A percentile compares a stretch with the other conserved stretches of the same genome.
These are phyloP conservation scores for Chascanopsetta lugubris DNA, from an alignment of 2,113 vertebrate species.

Conservation along the genomic window DNA sequence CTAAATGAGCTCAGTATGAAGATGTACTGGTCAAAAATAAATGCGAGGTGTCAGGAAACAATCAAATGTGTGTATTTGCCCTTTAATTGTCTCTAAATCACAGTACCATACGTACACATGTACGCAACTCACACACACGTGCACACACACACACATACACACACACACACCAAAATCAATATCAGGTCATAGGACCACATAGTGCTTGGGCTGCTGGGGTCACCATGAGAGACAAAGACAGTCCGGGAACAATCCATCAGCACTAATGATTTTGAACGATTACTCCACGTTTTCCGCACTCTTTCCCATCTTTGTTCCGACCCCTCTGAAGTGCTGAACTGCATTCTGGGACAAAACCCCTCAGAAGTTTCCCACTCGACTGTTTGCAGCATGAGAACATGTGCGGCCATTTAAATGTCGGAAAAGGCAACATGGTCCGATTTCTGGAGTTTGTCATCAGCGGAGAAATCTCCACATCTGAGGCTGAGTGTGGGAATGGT, in stretches of 20 bases:
- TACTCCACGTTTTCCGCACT: slow-evolving; percentile 26
- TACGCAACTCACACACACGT: background rate
- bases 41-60: background rate
- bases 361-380: slow-evolving; percentile 20
- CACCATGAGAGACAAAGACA: slow-evolving; percentile 26
- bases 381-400: slow-evolving; percentile 36
- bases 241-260: slow-evolving; percentile 57
- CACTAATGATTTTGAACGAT: slow-evolving; percentile 70
- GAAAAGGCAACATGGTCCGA: slow-evolving; percentile 34
- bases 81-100: background rate
- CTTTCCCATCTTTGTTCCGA: slow-evolving; percentile 22
- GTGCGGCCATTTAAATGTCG: slow-evolving; percentile 49
- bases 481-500: slow-evolving; percentile 40
- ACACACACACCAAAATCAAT: slow-evolving; percentile 40
- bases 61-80: background rate
- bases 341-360: slow-evolving; percentile 39
- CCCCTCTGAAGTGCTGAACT: slow-evolving; percentile 28
- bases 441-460: slow-evolving; percentile 38
- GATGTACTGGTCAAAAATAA: background rate
- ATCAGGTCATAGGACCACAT: slow-evolving; percentile 16
- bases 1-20: no score
- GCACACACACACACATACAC: background rate
- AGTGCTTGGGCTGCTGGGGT: slow-evolving; percentile 49
- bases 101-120: background rate
- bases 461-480: slow-evolving; percentile 19